Evolutionary conservation across 2,888 invertebrate genomes (phyloP).

Genomic region (Notodonta ziczac): DNA sequence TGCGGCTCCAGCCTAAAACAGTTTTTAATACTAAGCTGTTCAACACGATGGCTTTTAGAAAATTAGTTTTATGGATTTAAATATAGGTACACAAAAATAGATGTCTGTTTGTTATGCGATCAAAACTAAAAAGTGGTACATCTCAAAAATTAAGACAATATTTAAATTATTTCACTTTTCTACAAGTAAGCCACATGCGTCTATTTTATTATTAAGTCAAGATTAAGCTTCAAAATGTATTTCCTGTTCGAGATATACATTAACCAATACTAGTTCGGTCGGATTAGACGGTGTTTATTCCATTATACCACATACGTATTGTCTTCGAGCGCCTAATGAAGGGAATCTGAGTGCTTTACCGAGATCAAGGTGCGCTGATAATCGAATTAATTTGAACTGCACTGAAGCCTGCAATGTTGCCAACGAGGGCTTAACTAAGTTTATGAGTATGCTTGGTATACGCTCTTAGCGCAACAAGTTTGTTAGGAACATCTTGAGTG

Average conservation of each 20-base stretch:
- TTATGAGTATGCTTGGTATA: slow-evolving; percentile 76
- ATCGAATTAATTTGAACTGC: slow-evolving; percentile 81
- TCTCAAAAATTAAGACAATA: no score
- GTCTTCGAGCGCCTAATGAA: slow-evolving; percentile 57
- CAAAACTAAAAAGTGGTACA: no score
- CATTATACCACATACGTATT: slow-evolving; percentile 30
- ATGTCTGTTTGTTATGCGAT: no score
- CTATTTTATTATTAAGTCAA: neutral
- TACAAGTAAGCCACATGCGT: no score
- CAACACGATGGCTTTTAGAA: no score
- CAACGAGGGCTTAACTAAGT: slow-evolving; percentile 79
- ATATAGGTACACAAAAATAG: no score
- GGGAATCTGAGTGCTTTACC: slow-evolving; percentile 70
- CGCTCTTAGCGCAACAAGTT: slow-evolving; percentile 81
- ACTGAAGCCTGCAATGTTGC: slow-evolving; percentile 72
- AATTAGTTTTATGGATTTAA: no score
- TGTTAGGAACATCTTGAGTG: slow-evolving; percentile 77
- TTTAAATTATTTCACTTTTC: no score
- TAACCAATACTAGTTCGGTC: neutral
- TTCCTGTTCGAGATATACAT: neutral
- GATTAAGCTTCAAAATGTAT: neutral
- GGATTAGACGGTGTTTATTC: slow-evolving; percentile 4
- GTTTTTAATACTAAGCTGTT: no score
- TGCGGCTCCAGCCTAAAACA: no score
- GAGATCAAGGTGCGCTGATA: slow-evolving; percentile 80